Evolutionary conservation across 1,140 invertebrate species (phyloP).

Genomic region (Mizuhopecten yessoensis): DNA sequence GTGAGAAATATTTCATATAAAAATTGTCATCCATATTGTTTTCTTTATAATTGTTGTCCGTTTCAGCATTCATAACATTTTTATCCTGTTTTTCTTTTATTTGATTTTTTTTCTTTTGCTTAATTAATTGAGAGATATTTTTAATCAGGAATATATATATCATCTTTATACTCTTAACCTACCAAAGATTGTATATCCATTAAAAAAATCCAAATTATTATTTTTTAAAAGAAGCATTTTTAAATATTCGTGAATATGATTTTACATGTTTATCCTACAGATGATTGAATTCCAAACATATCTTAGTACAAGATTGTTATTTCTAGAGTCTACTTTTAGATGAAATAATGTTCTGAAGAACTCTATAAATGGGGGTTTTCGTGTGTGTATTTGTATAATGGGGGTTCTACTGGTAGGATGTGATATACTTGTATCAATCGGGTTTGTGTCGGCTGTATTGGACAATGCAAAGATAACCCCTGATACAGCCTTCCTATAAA

Average conservation of each 20-base stretch:
- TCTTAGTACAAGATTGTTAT: too few relatives aligned
- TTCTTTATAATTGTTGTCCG: not conserved
- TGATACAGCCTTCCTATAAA: too few relatives aligned
- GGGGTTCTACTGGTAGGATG: too few relatives aligned
- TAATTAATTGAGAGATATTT: not conserved
- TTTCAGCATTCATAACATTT: slow-evolving; percentile 12
- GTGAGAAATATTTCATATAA: not conserved
- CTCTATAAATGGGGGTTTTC: too few relatives aligned
- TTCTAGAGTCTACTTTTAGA: too few relatives aligned
- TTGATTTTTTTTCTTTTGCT: too few relatives aligned
- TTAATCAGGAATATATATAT: not conserved
- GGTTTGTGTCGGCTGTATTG: too few relatives aligned
- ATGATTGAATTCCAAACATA: not conserved
- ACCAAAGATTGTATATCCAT: not conserved
- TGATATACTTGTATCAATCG: too few relatives aligned
- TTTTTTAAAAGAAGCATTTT: too few relatives aligned
- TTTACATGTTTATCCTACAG: not conserved
- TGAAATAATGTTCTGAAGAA: too few relatives aligned
- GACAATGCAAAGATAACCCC: too few relatives aligned
- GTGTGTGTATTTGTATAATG: too few relatives aligned
- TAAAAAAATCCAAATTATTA: not conserved
- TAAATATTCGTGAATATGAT: not conserved
- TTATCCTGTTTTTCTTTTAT: not conserved
- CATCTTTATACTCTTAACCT: not conserved
- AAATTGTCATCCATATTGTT: not conserved